Evolutionary conservation across 2,113 vertebrate species (phyloP), one percentile per base, ranked within the genome.

Genomic region (Herpailurus yagouaroundi): DNA sequence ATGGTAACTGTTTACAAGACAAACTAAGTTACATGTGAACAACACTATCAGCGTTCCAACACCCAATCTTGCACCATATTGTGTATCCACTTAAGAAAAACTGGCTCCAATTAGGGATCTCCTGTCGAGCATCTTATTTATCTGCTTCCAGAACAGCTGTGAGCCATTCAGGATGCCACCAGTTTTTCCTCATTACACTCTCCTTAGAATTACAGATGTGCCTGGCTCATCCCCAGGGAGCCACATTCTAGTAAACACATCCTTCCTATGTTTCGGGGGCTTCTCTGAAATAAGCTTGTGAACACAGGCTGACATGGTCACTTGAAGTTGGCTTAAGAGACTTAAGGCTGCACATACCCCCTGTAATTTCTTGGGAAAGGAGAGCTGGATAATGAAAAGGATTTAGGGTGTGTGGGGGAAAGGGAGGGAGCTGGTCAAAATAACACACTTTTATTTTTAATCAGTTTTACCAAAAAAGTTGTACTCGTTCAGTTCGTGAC

Each of bases 141-240:
- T 98, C 97, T 94, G 97, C 95, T 97, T 98, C 97, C 91, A 97
- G 91, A 98, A 95, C 97, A 98, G 95, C 98, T 98, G 98, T 97
- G 97, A 97, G 89, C 95, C 96, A 86, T 98, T 98, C 97, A 89
- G 97, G 92, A 95, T 66, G 77, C 85, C 96, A 94, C 97, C 91
- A 31, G 97, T 93, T 98, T 97, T 97, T 97, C 95, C 97, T 98
- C 97, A 97, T 98, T 98, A 98, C 89, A 48, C 63, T 95, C 93
- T 97, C 97, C 94, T 98, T 98, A 98, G 95, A 98, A 97, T 98
- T 98, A 98, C 97, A 98, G 97, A 98, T 98, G 97, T 98, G 97
- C 85, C 63, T 25, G 92, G 89, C 86, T 76, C 88, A 23, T 97
- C 97, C 97, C 94, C 57, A 66, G 97, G 96, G 97, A 98, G 89